Evolutionary conservation across 2,888 invertebrate genomes (phyloP), one percentile per base, ranked within the genome.

Genomic region (Allolobophora icterica): DNA sequence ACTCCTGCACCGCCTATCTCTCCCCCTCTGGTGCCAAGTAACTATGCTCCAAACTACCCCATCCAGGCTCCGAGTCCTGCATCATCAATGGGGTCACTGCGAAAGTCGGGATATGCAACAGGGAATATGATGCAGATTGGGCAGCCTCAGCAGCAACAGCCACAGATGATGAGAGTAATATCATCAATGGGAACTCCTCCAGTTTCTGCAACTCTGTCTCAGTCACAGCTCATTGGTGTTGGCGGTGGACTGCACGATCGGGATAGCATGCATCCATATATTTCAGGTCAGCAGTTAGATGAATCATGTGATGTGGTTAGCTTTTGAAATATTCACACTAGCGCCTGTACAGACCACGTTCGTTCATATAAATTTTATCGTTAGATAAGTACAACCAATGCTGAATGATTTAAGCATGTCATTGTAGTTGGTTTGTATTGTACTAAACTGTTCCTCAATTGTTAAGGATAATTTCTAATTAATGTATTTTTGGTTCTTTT

Each of bases 1-100:
- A 98, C 98, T 24, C 94, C 95, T 3, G 98, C 98, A n/a, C 98
- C 98, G 1, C 98, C 98, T 11, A 98, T 99, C 42, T 98, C 98
- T 83, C 99, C 99, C 8, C 99, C 99, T 17, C 93, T 94, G 1
- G 96, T 96, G 52, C 99, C 99, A n/a, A 98, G 98, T 94, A 98
- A 98, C 95, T 99, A 99, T 95, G 98, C 98, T 30, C 98, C 98
- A 0, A 98, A 98, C 40, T 92, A 92, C 91, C 89, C 90, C 21
- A 91, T 89, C 45, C 90, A 90, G 84, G 91, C 84, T 40, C 71
- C 33, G 33, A 52, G 38, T 33, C 84, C n/a, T 38, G 84, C 45
- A 35, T 83, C 52, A 58, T 89, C 40, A 40, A 35, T 34, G 89
- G n/a, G 89, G 17, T 71, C 58, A 38, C 33, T 91, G 35, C 30